Percentiles rank a stretch among this genome's conserved stretches.
phyloP scores from a whole-genome alignment of 2,113 vertebrate genomes.

The Pyrgilauda ruficollis region DNA sequence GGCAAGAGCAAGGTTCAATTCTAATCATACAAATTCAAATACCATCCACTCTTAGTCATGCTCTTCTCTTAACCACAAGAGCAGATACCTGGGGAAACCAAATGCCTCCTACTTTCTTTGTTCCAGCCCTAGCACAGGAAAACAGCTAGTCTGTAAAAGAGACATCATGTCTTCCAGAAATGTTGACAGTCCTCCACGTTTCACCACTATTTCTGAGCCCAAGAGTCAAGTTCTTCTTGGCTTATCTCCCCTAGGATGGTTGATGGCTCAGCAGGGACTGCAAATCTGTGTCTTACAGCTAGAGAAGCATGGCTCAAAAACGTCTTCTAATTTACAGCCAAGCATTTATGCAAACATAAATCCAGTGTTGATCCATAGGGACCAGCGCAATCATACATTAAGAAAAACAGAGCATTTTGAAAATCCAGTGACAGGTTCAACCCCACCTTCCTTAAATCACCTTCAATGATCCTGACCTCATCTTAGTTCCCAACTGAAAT shows the following conservation, averaged over 20 bases:
- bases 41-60: neutral
- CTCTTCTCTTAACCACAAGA: neutral
- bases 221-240: constrained; percentile 7
- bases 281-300: neutral
- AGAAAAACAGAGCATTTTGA: constrained; percentile 53
- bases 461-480: constrained; percentile 35
- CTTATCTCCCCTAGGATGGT: constrained; percentile 8
- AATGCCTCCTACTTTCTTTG: neutral
- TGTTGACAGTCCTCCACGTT: neutral
- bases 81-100: neutral
- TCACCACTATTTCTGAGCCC: neutral
- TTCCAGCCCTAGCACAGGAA: neutral
- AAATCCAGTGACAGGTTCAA: constrained; percentile 32
- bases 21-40: neutral
- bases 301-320: neutral
- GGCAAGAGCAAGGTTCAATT: neutral
- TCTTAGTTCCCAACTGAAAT: constrained; percentile 35
- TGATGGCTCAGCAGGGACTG: constrained; percentile 36
- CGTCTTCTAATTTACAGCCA: constrained; percentile 59
- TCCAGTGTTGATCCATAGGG: constrained; percentile 5
- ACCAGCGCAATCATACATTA: constrained; percentile 22
- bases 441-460: constrained; percentile 63
- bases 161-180: neutral
- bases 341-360: constrained; percentile 63
- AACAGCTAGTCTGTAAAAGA: constrained; percentile 2